These are phyloP conservation scores for Chondrilla cf. caribensis DNA, from an alignment of 37 sponge, comb jelly and placozoan genomes.

Conservation along the genomic window DNA sequence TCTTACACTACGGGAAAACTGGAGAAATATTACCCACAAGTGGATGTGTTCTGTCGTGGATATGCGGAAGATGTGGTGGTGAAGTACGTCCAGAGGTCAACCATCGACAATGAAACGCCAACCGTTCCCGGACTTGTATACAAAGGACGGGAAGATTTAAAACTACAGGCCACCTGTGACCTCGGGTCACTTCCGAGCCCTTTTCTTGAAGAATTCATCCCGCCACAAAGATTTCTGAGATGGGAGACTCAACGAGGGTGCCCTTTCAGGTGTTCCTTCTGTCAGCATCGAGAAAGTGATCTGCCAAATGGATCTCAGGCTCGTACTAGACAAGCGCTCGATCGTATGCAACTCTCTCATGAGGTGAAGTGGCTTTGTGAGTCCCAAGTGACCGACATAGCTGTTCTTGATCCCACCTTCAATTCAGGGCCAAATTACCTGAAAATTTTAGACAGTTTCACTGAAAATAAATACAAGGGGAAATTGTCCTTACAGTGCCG, in stretches of 20 bases:
- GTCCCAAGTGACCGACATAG: not conserved
- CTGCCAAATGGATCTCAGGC: constrained; percentile 3
- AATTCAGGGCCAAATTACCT: constrained; percentile 32
- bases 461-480: constrained; percentile 15
- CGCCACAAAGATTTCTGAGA: constrained; percentile 2
- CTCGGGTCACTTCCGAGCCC: constrained; percentile 21
- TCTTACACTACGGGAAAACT: constrained; percentile 1
- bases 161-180: constrained; percentile 25
- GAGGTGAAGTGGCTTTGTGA: not conserved
- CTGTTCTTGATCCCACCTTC: constrained; percentile 36
- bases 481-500: constrained; percentile 33
- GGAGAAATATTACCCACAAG: constrained; percentile 15
- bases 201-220: constrained; percentile 13
- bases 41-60: constrained; percentile 32
- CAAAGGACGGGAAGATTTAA: constrained; percentile 10
- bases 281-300: constrained; percentile 26
- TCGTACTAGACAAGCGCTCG: not conserved
- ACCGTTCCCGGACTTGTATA: constrained; percentile 9
- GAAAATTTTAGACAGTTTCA: constrained; percentile 6
- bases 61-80: constrained; percentile 25
- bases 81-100: not conserved
- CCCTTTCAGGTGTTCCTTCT: constrained; percentile 22
- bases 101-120: not conserved
- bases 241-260: constrained; percentile 27
- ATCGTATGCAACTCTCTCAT: not conserved